A percentile compares a stretch with the other conserved stretches of the same genome.
phyloP scores from a whole-genome alignment of 1,140 invertebrate genomes.

The Hylaeus anthracinus region DNA sequence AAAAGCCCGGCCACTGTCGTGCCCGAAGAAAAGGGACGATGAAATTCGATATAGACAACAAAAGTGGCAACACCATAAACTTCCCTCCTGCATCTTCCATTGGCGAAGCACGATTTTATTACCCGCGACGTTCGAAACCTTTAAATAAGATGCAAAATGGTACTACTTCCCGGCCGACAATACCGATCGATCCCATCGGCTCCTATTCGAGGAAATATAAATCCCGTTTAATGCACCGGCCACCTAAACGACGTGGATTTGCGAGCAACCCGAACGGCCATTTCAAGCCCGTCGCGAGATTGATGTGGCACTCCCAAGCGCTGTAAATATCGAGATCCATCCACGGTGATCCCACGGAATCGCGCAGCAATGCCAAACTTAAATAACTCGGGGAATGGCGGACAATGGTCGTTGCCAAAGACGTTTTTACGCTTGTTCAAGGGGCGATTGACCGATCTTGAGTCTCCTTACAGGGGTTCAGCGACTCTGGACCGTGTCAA shows the following conservation, averaged over 20 bases:
- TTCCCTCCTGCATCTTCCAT: neutral
- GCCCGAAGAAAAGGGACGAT: neutral
- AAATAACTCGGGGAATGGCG: slow-evolving; percentile 18
- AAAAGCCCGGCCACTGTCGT: too few relatives aligned
- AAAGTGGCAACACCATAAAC: slow-evolving; percentile 1
- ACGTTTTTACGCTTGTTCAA: too few relatives aligned
- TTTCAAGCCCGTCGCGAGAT: slow-evolving; percentile 24
- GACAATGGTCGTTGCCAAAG: neutral
- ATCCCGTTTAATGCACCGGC: slow-evolving; percentile 48
- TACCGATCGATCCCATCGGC: slow-evolving; percentile 35
- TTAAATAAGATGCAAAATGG: slow-evolving; percentile 44
- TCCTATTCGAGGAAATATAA: slow-evolving; percentile 48
- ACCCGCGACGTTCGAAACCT: neutral
- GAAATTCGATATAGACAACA: neutral
- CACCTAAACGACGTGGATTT: slow-evolving; percentile 47
- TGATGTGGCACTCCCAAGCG: slow-evolving; percentile 23
- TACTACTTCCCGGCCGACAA: slow-evolving; percentile 8
- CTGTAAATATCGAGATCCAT: slow-evolving; percentile 41
- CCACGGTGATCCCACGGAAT: slow-evolving; percentile 16
- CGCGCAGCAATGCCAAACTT: slow-evolving; percentile 16
- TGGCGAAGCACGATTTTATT: neutral
- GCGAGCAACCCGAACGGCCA: slow-evolving; percentile 36
- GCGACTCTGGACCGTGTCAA: too few relatives aligned
- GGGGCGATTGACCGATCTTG: too few relatives aligned
- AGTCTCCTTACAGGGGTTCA: too few relatives aligned